phyloP scores from a whole-genome alignment of 2,888 invertebrate genomes.

The Podotricha telesiphe region DNA sequence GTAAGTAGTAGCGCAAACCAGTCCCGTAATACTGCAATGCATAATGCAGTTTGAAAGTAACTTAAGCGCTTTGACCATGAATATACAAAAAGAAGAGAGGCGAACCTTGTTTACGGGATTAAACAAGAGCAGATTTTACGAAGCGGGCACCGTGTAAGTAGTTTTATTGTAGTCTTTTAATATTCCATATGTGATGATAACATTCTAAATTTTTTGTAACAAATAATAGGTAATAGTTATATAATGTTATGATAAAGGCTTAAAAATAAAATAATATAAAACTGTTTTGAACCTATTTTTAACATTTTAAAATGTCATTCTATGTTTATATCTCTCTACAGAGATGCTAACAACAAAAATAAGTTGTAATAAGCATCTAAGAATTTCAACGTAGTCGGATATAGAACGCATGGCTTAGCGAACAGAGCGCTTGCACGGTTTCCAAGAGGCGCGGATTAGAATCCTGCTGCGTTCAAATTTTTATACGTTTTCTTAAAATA shows the following conservation, averaged over 20 bases:
- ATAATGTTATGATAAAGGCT: background rate
- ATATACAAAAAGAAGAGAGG: slow-evolving; percentile 52
- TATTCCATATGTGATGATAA: background rate
- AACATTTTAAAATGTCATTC: too few relatives aligned
- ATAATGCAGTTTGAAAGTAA: slow-evolving; percentile 52
- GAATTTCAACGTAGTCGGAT: too few relatives aligned
- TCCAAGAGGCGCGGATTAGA: too few relatives aligned
- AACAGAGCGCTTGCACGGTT: too few relatives aligned
- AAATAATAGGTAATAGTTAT: too few relatives aligned
- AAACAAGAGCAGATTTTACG: slow-evolving; percentile 10
- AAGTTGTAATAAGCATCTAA: too few relatives aligned
- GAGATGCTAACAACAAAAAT: too few relatives aligned
- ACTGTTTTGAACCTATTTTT: background rate
- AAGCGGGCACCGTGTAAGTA: slow-evolving; percentile 2
- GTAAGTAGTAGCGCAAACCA: slow-evolving; percentile 2
- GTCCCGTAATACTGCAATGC: slow-evolving; percentile 53
- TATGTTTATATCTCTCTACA: too few relatives aligned
- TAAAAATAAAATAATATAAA: background rate
- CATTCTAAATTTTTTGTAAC: background rate
- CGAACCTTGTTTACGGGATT: slow-evolving; percentile 45
- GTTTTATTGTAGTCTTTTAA: background rate
- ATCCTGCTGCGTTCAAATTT: too few relatives aligned
- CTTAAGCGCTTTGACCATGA: slow-evolving; percentile 45
- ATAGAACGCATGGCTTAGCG: too few relatives aligned
- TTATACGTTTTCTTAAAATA: too few relatives aligned